phyloP scores from a whole-genome alignment of 2,888 invertebrate species.

The Eurytoma adleriae region DNA sequence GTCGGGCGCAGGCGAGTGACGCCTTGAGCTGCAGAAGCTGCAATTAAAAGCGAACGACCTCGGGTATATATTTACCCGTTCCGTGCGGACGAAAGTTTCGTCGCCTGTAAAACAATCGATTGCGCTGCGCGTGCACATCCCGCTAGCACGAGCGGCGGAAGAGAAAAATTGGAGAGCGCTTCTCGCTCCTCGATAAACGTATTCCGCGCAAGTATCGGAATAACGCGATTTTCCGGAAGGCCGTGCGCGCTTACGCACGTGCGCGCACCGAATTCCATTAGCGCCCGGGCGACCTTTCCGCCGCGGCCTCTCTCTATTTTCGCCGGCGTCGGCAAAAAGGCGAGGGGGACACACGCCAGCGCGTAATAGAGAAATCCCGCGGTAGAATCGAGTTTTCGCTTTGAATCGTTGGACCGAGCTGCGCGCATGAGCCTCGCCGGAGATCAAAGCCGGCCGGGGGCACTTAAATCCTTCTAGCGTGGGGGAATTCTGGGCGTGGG shows the following conservation, averaged over 20 bases:
- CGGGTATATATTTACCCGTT: too few species aligned
- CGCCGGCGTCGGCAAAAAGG: neutral
- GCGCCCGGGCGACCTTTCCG: neutral
- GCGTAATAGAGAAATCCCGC: conserved; percentile 12
- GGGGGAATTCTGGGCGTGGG: neutral
- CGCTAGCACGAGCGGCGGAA: neutral
- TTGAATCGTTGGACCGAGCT: neutral
- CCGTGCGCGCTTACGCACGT: neutral
- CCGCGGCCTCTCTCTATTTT: neutral
- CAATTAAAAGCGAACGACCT: neutral
- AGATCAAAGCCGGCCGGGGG: conserved; percentile 35
- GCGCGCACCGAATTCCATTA: conserved; percentile 18
- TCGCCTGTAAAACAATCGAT: neutral
- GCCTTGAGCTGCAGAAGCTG: neutral
- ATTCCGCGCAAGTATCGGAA: neutral
- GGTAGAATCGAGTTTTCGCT: conserved; percentile 30
- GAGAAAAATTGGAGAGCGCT: neutral
- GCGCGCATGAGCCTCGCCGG: neutral
- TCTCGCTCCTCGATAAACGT: neutral
- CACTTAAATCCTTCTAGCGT: conserved; percentile 37
- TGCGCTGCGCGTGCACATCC: neutral
- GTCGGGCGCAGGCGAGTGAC: neutral
- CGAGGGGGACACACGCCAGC: neutral
- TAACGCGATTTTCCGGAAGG: neutral
- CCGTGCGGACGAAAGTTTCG: too few species aligned